phyloP scores from a whole-genome alignment of 2,113 vertebrate genomes.

The Solea solea region DNA sequence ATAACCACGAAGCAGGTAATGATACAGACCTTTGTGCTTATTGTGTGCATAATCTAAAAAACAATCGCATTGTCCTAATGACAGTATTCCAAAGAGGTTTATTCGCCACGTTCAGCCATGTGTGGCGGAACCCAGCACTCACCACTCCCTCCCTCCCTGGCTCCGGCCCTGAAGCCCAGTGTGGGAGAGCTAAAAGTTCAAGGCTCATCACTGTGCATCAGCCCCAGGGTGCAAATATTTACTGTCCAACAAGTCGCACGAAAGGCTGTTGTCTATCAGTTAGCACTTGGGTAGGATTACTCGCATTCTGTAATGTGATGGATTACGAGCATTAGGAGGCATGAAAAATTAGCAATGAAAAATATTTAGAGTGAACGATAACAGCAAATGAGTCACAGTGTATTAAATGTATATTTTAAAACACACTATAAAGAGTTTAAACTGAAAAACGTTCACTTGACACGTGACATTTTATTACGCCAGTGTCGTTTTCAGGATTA shows the following conservation, averaged over 20 bases:
- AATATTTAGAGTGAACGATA: constrained; percentile 35
- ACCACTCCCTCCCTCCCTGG: neutral
- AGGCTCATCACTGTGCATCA: constrained; percentile 63
- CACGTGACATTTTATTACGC: too few species aligned
- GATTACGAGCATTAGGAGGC: constrained; percentile 19
- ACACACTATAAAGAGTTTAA: neutral
- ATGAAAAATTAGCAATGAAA: constrained; percentile 20
- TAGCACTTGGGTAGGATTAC: constrained; percentile 31
- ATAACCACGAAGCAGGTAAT: too few species aligned
- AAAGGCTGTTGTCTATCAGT: constrained; percentile 56
- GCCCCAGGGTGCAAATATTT: constrained; percentile 79
- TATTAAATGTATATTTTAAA: neutral
- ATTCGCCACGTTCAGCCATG: too few species aligned
- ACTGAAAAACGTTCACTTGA: too few species aligned
- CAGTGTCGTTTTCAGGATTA: too few species aligned
- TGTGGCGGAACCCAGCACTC: neutral
- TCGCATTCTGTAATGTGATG: constrained; percentile 38
- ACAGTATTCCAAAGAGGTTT: too few species aligned
- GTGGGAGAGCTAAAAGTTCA: constrained; percentile 58
- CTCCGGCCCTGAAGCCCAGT: constrained; percentile 11
- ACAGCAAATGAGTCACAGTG: neutral
- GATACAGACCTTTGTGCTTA: too few species aligned
- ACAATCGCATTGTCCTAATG: too few species aligned
- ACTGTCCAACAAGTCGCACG: constrained; percentile 62
- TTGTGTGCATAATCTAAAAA: too few species aligned